A percentile compares a stretch with the other conserved stretches of the same genome.
Evolutionary conservation across 2,797 vertebrate genomes (phyloP).

Genomic region (Manis javanica): DNA sequence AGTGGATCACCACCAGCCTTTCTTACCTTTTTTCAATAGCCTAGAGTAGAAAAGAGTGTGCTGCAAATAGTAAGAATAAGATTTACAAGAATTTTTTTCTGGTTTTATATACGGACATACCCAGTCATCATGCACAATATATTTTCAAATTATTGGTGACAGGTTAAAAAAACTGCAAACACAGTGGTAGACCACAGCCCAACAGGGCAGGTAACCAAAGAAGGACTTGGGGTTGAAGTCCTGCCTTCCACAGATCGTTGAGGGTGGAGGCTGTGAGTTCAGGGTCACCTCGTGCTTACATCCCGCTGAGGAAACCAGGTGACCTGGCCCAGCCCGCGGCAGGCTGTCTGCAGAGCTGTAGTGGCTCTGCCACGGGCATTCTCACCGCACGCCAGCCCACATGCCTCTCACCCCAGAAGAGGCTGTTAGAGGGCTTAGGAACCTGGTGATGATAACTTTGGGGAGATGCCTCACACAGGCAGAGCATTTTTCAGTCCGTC

Average conservation of each 20-base stretch:
- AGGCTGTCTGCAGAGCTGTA: background rate
- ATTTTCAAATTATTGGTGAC: constrained; percentile 5
- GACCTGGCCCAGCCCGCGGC: background rate
- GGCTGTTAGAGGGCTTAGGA: background rate
- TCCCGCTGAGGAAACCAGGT: background rate
- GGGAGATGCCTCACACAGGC: rapidly evolving
- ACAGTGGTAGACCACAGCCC: background rate
- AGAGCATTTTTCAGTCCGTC: background rate
- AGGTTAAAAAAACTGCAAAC: background rate
- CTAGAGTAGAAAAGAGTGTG: background rate
- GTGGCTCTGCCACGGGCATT: background rate
- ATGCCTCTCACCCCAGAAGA: background rate
- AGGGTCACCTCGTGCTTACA: background rate
- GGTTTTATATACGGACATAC: background rate
- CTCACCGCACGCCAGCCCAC: rapidly evolving
- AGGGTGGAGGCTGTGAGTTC: background rate
- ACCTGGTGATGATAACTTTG: rapidly evolving
- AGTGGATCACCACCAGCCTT: background rate
- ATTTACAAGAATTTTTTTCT: background rate
- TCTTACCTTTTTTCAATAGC: background rate
- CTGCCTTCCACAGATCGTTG: background rate
- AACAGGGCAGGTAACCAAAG: background rate
- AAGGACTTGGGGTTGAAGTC: background rate
- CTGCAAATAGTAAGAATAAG: background rate
- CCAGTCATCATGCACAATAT: background rate